Base-by-base conservation (phyloP, 2,888 invertebrate species). In the Protodeltote pygarga region DNA sequence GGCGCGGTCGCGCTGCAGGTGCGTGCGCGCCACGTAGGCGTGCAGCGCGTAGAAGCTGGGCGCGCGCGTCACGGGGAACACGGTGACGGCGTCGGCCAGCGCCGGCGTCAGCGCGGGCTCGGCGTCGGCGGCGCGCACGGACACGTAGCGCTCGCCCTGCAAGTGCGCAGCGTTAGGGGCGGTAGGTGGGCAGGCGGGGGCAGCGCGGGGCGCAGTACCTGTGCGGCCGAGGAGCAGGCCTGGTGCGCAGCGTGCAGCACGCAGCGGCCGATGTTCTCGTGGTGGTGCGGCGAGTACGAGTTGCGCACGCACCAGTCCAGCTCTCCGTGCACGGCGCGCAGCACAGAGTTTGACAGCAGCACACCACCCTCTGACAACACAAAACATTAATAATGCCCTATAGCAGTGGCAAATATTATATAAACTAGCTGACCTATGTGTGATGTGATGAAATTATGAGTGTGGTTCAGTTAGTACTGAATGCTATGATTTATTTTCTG, bases 241-340 rank as follows among this genome's bases (percentile, higher is more conserved):
- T 93, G 75, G 46, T 94, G 94, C 6, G 95, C 93, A 16, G 96
- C 94, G 83, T 96, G 95, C 53, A 95, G 86, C 61, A 96, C 94
- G 81, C 98, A 98, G 59, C 96, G 93, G n/a, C 98, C 98, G 54
- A 98, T 93, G 90, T 97, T 98, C 78, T 97, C 95, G 81, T 96
- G 96, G 76, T 96, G 95, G 69, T 95, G 95, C 57, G 95, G 94
- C 1, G 97, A 96, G 76, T 95, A 95, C 0, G 96, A 95, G 87
- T 97, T 97, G 62, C 95, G 95, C 11, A 97, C 96, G 83, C 98
- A 98, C 96, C 97, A 97, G 79, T 98, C 97, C 70, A 98, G 89
- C 80, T 96, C 95, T 27, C 92, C 92, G 71, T 95, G 95, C 69
- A 98, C 94, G 55, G 95, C 94, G 50, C 94, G 94, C 71, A 98